Evolutionary conservation across 2,797 vertebrate genomes (phyloP).

Genomic region (Scomberomorus guttatus): DNA sequence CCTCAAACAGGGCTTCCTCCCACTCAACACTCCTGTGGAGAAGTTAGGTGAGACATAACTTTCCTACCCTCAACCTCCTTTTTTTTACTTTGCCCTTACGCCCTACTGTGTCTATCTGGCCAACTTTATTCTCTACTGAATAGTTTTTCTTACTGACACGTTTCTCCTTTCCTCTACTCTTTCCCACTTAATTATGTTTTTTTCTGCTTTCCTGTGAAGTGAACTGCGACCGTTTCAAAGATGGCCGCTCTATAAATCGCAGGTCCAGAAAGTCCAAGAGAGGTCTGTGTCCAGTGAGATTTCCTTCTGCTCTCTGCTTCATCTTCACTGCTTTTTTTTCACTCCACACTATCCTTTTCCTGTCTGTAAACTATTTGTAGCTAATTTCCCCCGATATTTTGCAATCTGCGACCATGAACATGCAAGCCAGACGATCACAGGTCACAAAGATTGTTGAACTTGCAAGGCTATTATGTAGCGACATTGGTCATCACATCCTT

Average conservation of each 20-base stretch:
- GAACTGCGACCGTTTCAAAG: slow-evolving; percentile 91
- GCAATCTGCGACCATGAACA: slow-evolving; percentile 4
- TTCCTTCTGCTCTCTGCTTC: slow-evolving; percentile 48
- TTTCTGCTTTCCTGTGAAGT: slow-evolving; percentile 86
- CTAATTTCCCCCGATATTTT: not conserved
- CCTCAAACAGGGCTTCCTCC: slow-evolving; percentile 96
- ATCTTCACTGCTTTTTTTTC: slow-evolving; percentile 36
- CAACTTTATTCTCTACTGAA: slow-evolving; percentile 20
- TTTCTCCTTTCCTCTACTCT: slow-evolving; percentile 41
- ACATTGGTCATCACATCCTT: slow-evolving; percentile 31
- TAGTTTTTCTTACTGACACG: slow-evolving; percentile 35
- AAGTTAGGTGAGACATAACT: slow-evolving; percentile 88
- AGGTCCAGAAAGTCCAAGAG: slow-evolving; percentile 92
- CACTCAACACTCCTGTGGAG: slow-evolving; percentile 96
- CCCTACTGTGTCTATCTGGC: slow-evolving; percentile 15
- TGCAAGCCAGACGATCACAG: slow-evolving; percentile 11
- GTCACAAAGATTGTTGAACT: slow-evolving; percentile 20
- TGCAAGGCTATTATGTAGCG: not conserved
- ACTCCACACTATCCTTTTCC: slow-evolving; percentile 29
- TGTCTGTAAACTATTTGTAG: slow-evolving; percentile 17
- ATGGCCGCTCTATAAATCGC: slow-evolving; percentile 90
- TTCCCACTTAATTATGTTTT: slow-evolving; percentile 65
- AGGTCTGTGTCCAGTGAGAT: slow-evolving; percentile 87
- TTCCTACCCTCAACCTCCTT: not conserved
- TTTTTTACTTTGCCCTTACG: not conserved